Percentiles rank a stretch among this genome's conserved stretches.
Evolutionary conservation across 1,140 invertebrate genomes (phyloP).

Genomic region (Penaeus japonicus): DNA sequence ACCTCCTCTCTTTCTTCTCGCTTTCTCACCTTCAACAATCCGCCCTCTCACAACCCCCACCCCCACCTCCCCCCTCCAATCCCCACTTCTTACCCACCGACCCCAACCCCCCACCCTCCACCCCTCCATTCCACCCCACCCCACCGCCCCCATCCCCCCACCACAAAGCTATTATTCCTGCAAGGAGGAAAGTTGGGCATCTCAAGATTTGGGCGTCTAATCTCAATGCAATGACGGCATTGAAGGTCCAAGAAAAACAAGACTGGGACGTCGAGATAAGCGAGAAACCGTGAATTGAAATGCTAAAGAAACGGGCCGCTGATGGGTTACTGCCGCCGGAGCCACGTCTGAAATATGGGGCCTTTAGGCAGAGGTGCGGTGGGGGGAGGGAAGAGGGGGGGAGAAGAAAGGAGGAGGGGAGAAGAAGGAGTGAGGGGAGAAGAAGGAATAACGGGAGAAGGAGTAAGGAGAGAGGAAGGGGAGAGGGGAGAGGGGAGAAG

Average conservation of each 20-base stretch:
- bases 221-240: not conserved
- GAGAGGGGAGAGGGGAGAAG: not conserved
- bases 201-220: not conserved
- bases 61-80: not conserved
- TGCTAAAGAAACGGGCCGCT: not conserved
- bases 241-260: not conserved
- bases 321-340: not conserved
- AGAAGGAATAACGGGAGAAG: too few species aligned
- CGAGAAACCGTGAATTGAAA: not conserved
- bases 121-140: not conserved
- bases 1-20: not conserved
- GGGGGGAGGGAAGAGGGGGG: not conserved
- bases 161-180: not conserved
- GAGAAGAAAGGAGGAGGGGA: not conserved
- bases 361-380: not conserved
- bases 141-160: not conserved
- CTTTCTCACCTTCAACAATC: not conserved
- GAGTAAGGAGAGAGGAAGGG: not conserved
- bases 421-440: not conserved
- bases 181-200: too few species aligned
- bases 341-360: not conserved
- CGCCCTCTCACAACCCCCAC: not conserved
- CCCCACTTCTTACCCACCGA: not conserved
- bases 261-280: conserved; percentile 9
- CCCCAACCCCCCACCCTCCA: too few species aligned